Base-by-base conservation (phyloP, 2,113 vertebrate species). In the Ceratotherium simum region DNA sequence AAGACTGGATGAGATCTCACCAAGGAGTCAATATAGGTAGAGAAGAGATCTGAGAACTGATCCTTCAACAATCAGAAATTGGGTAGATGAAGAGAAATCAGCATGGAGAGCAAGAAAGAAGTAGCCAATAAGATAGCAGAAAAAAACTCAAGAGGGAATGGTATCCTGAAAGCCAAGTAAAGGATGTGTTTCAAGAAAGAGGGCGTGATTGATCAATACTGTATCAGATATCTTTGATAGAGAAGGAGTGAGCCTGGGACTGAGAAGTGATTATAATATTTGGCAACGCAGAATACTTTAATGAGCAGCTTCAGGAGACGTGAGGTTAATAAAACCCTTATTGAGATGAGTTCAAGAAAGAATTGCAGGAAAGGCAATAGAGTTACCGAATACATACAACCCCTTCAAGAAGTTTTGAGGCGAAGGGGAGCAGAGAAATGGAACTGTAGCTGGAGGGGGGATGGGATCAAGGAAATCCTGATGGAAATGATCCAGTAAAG, bases 291-390 rank as follows among this genome's bases (percentile, higher is more conserved):
- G 51, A 54, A 13, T 13, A 54, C 14, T 54, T 95, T 65, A 89
- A n/a, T 67, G 78, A 93, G 86, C 33, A 95, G 82, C 69, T 96
- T 82, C 72, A 67, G 73, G 95, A 54, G 48, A 90, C 20, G 27
- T 2, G 1, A 81, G 51, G 72, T 75, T 75, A 95, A 95, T 82
- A 95, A 93, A 93, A 95, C 51, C 36, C 12, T 91, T 54, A 58
- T 8, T 96, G 90, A 91, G n/a, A 13, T 81, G 60, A 91, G 62
- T 81, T 93, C 6, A 78, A 90, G 64, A 91, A 85, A 81, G 79
- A 93, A 80, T 42, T 78, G 64, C 14, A 84, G n/a, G 64, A 85
- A 25, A 96, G 78, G 25, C 62, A 72, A 54, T 78, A 73, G 56
- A 98, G 54, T 70, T 91, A 46, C n/a, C 5, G 0, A 95, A 39